These are phyloP conservation scores for Chloropsis hardwickii DNA, from an alignment of 2,113 vertebrate genomes.

Conservation along the genomic window DNA sequence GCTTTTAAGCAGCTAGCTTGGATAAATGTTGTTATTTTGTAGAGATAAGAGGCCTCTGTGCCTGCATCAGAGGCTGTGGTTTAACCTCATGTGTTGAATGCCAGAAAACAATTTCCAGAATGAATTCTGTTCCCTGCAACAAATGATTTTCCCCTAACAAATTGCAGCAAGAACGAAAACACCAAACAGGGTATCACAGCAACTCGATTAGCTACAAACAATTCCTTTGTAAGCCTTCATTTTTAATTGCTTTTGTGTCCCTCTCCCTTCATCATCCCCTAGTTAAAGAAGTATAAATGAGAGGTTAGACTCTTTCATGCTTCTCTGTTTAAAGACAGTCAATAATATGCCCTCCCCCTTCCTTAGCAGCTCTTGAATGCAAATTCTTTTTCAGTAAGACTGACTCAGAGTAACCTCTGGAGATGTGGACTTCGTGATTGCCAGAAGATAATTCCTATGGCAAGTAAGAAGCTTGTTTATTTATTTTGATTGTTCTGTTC, in stretches of 20 bases:
- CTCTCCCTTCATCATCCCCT: neutral
- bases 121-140: neutral
- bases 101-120: constrained; percentile 14
- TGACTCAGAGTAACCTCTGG: neutral
- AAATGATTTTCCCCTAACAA: neutral
- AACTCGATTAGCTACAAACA: neutral
- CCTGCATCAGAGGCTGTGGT: neutral
- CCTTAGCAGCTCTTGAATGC: neutral
- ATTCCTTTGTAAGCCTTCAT: neutral
- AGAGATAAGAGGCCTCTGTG: neutral
- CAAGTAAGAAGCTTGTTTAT: neutral
- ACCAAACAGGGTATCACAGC: neutral
- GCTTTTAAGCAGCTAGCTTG: neutral
- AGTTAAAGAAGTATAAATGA: constrained; percentile 3
- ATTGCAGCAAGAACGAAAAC: neutral
- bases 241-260: constrained; percentile 2
- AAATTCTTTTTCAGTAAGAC: neutral
- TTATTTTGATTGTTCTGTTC: neutral
- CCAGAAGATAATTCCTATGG: neutral
- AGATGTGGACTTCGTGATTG: neutral
- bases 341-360: neutral
- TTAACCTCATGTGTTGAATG: neutral
- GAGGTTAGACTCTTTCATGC: neutral
- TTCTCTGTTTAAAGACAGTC: neutral
- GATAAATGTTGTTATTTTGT: neutral